A percentile compares a stretch with the other conserved stretches of the same genome.
These are phyloP conservation scores for Xanthia icteritia DNA, from an alignment of 2,888 invertebrate species.

Conservation along the genomic window DNA sequence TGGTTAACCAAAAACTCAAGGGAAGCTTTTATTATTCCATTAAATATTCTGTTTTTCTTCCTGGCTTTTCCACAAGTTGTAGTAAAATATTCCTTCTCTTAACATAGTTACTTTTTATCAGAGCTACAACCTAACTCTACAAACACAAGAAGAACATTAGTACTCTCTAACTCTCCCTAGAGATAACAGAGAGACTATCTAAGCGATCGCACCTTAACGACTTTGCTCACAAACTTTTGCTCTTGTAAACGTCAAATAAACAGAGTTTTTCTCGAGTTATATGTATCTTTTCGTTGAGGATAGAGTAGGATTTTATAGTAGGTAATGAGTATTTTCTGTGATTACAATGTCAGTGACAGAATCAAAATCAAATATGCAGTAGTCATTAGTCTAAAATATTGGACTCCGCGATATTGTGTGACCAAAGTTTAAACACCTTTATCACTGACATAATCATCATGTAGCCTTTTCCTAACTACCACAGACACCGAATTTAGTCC, in stretches of 20 bases:
- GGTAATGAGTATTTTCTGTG: conserved; percentile 3
- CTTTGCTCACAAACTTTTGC: conserved; percentile 47
- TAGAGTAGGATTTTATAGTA: conserved; percentile 2
- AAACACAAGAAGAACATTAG: conserved; percentile 56
- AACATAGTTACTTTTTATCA: conserved; percentile 19
- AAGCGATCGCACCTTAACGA: conserved; percentile 57
- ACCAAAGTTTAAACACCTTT: no score
- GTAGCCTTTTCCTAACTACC: no score
- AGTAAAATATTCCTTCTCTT: not conserved
- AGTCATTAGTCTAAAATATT: not conserved
- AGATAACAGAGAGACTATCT: conserved; percentile 50
- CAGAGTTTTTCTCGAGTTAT: conserved; percentile 40
- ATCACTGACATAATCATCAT: not conserved
- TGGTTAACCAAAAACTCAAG: not conserved
- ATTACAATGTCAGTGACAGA: not conserved
- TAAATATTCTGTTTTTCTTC: not conserved
- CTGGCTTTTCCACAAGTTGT: conserved; percentile 3
- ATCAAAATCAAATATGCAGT: no score
- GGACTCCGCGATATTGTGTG: no score
- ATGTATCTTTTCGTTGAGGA: conserved; percentile 17
- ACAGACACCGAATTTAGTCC: not conserved
- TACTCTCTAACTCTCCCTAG: conserved; percentile 26
- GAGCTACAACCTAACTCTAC: conserved; percentile 2
- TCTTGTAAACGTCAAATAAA: conserved; percentile 51
- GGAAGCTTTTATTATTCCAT: not conserved